A percentile compares a stretch with the other conserved stretches of the same genome.
phyloP scores from a whole-genome alignment of 2,113 vertebrate genomes.

The Tragelaphus buxtoni region DNA sequence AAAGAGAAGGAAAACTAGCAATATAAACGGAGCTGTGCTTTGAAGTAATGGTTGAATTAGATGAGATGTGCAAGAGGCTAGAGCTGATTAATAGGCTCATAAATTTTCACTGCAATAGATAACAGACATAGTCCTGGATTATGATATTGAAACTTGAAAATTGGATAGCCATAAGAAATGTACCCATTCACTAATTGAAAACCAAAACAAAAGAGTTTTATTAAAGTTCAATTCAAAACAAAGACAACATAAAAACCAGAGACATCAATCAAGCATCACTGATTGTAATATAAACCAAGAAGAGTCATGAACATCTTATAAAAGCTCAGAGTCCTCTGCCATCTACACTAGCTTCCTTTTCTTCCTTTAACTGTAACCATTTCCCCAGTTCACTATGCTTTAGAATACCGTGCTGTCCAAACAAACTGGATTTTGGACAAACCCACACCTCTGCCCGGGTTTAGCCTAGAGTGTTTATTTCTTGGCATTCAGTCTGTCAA shows the following conservation, averaged over 20 bases:
- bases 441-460: not conserved
- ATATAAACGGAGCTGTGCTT: not conserved
- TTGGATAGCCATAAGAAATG: not conserved
- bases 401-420: not conserved
- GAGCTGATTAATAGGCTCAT: not conserved
- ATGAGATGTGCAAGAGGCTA: not conserved
- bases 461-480: not conserved
- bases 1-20: not conserved
- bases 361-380: not conserved
- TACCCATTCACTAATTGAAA: not conserved
- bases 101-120: not conserved
- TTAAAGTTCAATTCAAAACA: not conserved
- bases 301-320: not conserved
- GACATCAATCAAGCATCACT: not conserved
- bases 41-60: not conserved
- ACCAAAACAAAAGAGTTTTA: not conserved
- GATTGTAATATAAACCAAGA: not conserved
- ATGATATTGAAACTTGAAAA: not conserved
- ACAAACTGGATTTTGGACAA: not conserved
- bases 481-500: not conserved
- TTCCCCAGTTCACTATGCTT: accelerated
- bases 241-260: not conserved
- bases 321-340: not conserved
- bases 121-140: not conserved
- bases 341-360: not conserved